A percentile compares a stretch with the other conserved stretches of the same genome.
These are phyloP conservation scores for Pelagia noctiluca DNA, from an alignment of 30 jellyfish, hydroid and myxozoan genomes.

Conservation along the genomic window DNA sequence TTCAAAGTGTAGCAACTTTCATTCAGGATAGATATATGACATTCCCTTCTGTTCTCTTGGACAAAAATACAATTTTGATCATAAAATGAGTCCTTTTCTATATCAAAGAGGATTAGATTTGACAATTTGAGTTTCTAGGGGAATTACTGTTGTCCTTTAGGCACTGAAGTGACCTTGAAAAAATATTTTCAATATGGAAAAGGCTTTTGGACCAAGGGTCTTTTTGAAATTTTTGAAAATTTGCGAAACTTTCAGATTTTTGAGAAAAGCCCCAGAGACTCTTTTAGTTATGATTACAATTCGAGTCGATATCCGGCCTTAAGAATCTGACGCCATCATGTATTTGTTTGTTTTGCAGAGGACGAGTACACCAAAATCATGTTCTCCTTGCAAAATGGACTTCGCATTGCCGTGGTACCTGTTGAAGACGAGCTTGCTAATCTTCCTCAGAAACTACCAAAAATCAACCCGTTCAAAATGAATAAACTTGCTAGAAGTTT, in stretches of 20 bases:
- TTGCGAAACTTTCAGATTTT: background rate
- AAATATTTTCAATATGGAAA: background rate
- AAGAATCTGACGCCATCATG: background rate
- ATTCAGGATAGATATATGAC: too few relatives aligned
- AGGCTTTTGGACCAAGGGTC: background rate
- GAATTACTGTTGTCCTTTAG: too few relatives aligned
- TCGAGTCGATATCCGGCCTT: background rate
- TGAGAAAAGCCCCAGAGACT: background rate
- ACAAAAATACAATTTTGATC: too few relatives aligned
- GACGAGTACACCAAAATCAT: slow-evolving; percentile 81
- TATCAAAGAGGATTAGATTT: too few relatives aligned
- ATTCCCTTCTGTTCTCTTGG: too few relatives aligned
- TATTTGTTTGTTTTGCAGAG: slow-evolving; percentile 35
- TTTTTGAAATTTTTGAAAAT: too few relatives aligned
- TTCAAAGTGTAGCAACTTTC: too few relatives aligned
- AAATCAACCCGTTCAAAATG: slow-evolving; percentile 16
- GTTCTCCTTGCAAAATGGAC: slow-evolving; percentile 94
- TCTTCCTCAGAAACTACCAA: slow-evolving; percentile 2
- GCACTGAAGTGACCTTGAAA: too few relatives aligned
- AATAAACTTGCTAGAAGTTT: background rate
- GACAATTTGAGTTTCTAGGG: too few relatives aligned
- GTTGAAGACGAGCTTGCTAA: slow-evolving; percentile 7
- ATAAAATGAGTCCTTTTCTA: too few relatives aligned
- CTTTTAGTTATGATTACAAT: background rate
- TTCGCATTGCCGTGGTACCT: slow-evolving; percentile 69